Base-by-base conservation (phyloP, 2,113 vertebrate genomes). In the Phainopepla nitens region DNA sequence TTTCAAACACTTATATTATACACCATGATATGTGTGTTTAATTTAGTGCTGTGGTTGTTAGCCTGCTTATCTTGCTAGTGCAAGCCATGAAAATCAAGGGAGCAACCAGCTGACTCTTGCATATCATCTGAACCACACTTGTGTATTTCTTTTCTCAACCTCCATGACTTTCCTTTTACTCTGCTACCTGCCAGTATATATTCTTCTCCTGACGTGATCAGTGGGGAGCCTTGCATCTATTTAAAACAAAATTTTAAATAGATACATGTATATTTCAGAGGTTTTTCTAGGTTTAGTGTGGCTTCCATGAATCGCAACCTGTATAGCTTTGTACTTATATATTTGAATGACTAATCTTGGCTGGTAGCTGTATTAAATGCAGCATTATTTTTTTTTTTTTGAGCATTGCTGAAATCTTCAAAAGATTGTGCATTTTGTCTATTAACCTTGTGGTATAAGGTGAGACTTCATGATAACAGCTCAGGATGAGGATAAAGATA, bases 1-100 rank as follows among this genome's bases (percentile, higher is more conserved):
- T 71, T 73, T 42, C 27, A 50, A 90, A 44, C 10, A 45, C 35
- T 82, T 72, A 8, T 28, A 39, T 71, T 82, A 28, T 28, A n/a
- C 21, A 25, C 15, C 0, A 1, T 69, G 35, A 61, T 31, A 23
- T 57, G 73, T 0, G 0, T 57, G 13, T 29, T 49, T 90, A 69
- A 45, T 54, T 80, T 88, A 80, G 18, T n/a, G 35, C 39, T 75
- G 29, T 19, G 29, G 33, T 66, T 83, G 16, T 35, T 82, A 60
- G 33, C 8, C 17, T 84, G 13, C 8, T 69, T 70, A n/a, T 36
- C n/a, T 82, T 76, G 15, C 23, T 28, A 77, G 11, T 35, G 28
- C 10, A 62, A 86, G 29, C 19, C 28, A 18, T 28, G 33, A 56
- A 83, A 89, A 83, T 2, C 33, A 92, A 81, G 13, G 10, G 16